Evolutionary conservation across 2,888 invertebrate species (phyloP).

Genomic region (Fragum fragum): DNA sequence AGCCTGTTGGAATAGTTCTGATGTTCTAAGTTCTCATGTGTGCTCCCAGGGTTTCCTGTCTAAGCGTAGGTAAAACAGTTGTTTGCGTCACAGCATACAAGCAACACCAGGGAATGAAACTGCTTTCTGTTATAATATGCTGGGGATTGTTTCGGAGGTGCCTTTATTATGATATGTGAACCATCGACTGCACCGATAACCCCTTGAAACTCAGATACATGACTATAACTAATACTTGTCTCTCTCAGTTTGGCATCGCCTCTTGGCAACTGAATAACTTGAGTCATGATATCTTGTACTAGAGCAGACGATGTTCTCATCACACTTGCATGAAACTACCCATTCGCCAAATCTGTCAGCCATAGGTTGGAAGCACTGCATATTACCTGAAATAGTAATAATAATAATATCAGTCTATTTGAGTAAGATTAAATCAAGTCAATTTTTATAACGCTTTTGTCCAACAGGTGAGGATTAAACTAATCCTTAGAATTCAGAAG

Average conservation of each 20-base stretch:
- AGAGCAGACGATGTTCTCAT: slow-evolving; percentile 5
- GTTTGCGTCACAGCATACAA: slow-evolving; percentile 38
- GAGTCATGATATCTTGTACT: not conserved
- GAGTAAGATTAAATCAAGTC: too few species aligned
- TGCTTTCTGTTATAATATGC: slow-evolving; percentile 43
- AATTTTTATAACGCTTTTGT: too few species aligned
- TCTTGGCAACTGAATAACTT: slow-evolving; percentile 2
- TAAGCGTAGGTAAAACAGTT: slow-evolving; percentile 39
- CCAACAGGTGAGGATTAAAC: too few species aligned
- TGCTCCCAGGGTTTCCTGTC: slow-evolving; percentile 49
- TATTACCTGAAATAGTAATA: too few species aligned
- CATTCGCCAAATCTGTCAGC: slow-evolving; percentile 12
- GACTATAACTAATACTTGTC: not conserved
- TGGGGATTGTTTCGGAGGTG: slow-evolving; percentile 14
- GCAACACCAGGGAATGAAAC: slow-evolving; percentile 37
- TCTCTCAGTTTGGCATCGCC: not conserved
- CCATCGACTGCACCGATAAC: slow-evolving; percentile 45
- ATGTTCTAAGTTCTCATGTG: slow-evolving; percentile 41
- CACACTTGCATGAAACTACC: slow-evolving; percentile 11
- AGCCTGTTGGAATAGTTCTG: slow-evolving; percentile 36
- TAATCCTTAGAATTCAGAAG: too few species aligned
- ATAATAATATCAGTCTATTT: too few species aligned
- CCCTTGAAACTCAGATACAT: not conserved
- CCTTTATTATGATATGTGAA: slow-evolving; percentile 37
- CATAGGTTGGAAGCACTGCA: slow-evolving; percentile 4